Base-by-base conservation (phyloP, 2,113 vertebrate species). In the Nothocercus julius region DNA sequence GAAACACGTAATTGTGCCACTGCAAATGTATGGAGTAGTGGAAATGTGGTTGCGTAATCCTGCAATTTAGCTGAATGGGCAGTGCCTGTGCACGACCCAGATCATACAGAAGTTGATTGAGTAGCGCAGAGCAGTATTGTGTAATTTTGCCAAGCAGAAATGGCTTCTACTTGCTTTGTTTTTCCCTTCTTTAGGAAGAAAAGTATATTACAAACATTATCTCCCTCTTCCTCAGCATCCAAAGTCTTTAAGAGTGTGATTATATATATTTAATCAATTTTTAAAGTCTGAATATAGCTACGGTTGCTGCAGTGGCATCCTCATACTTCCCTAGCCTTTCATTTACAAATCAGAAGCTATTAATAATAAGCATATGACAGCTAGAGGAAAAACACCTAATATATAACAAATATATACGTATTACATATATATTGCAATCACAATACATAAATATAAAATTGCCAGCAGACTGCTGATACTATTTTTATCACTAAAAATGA, bases 1-100 rank as follows among this genome's bases (percentile, higher is more conserved):
- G 81, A 95, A 96, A 87, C 38, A n/a, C 68, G 49, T 73, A 56
- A 78, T 70, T 58, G 53, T 87, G 77, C 73, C 72, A 68, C 85
- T 85, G 86, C 68, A 91, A 91, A 90, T 40, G 38, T 4, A 32
- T 0, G 0, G 76, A 27, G 45, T 21, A n/a, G 38, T 94, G 86
- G 73, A 67, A 75, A 81, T 13, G 59, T 47, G 79, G 45, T 53
- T 89, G 67, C 7, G 4, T 15, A 90, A 68, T 19, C 20, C 34
- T 27, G 58, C 40, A 20, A 7, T 75, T 89, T 69, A 56, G 76
- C 59, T 1, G 2, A 58, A 47, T 24, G 63, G 78, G 70, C 74
- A 54, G 64, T 54, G 51, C 36, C 59, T 30, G 7, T 45, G 63
- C 44, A 58, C 7, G 47, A 40, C 76, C 47, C 3, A 1, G 54